Evolutionary conservation across 1,140 invertebrate genomes (phyloP).

Genomic region (Stratiolaelaps scimitus): DNA sequence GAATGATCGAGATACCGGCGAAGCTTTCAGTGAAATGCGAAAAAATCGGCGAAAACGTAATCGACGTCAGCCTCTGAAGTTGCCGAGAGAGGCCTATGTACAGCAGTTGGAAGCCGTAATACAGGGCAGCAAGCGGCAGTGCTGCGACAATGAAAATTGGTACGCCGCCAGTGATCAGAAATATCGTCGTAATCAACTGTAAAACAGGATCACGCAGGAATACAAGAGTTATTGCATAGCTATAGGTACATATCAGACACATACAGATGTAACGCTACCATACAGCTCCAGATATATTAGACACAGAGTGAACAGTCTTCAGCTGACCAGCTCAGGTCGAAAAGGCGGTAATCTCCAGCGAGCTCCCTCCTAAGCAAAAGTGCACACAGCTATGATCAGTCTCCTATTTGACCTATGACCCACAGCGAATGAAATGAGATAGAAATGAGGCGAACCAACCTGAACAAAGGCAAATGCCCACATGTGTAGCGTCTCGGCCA

Average conservation of each 20-base stretch:
- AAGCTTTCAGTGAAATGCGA: constrained; percentile 91
- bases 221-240: no score
- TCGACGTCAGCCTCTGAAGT: constrained; percentile 47
- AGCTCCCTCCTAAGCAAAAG: no score
- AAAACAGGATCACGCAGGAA: no score
- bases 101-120: constrained; percentile 54
- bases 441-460: constrained; percentile 36
- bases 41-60: constrained; percentile 83
- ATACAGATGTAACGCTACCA: no score
- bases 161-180: constrained; percentile 56
- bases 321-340: no score
- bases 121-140: constrained; percentile 52
- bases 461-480: constrained; percentile 39
- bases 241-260: no score
- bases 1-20: constrained; percentile 51
- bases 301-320: no score
- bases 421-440: no score
- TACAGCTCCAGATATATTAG: no score
- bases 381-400: no score
- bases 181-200: constrained; percentile 55
- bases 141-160: constrained; percentile 38
- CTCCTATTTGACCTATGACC: no score
- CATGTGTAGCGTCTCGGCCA: not conserved
- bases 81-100: constrained; percentile 47
- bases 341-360: no score